Percentiles rank a stretch among this genome's conserved stretches.
These are phyloP conservation scores for Tangara arthus DNA, from an alignment of 2,797 vertebrate genomes.

Conservation along the genomic window DNA sequence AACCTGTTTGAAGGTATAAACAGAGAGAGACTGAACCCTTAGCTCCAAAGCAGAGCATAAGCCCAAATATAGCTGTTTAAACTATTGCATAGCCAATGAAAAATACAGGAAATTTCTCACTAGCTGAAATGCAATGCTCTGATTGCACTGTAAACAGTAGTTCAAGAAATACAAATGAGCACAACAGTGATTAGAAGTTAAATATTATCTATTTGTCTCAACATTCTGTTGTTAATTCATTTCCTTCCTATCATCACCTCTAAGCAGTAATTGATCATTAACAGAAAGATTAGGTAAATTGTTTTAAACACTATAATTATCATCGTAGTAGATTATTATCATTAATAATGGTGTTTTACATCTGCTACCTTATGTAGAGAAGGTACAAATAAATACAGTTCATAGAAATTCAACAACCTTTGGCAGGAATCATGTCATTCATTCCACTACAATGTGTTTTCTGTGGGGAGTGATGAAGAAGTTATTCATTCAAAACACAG, in stretches of 20 bases:
- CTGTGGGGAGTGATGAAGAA: neutral
- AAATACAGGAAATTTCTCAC: neutral
- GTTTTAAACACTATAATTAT: neutral
- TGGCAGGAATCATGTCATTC: neutral
- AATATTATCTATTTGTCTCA: neutral
- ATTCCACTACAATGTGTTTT: neutral
- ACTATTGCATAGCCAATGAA: neutral
- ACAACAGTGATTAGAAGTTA: neutral
- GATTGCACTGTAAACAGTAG: neutral
- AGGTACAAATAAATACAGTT: neutral
- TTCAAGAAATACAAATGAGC: neutral
- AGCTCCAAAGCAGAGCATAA: neutral
- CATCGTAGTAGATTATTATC: neutral
- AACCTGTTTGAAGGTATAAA: neutral
- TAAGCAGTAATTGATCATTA: neutral
- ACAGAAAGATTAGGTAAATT: neutral
- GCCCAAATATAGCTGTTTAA: neutral
- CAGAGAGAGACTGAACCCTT: neutral
- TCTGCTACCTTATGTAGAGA: neutral
- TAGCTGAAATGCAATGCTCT: neutral
- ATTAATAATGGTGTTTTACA: neutral
- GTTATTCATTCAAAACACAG: neutral
- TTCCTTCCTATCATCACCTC: neutral
- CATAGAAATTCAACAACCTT: neutral
- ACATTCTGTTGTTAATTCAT: neutral